A percentile compares a stretch with the other conserved stretches of the same genome.
Evolutionary conservation across 1,140 invertebrate genomes (phyloP).

Genomic region (Diprion similis): DNA sequence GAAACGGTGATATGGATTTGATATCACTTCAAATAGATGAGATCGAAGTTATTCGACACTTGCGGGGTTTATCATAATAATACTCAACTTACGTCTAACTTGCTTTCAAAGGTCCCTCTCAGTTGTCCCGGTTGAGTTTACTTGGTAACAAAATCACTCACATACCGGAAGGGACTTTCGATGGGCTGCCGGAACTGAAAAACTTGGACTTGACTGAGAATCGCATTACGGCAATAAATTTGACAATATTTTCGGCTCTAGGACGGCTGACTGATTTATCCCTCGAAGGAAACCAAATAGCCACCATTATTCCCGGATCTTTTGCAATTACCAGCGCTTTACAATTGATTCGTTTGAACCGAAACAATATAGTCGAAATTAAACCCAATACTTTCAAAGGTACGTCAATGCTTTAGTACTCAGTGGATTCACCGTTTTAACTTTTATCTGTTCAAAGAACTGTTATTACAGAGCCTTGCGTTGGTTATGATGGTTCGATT

Average conservation of each 20-base stretch:
- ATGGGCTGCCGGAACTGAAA: constrained; percentile 26
- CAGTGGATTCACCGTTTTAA: too few species aligned
- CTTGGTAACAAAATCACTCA: constrained; percentile 20
- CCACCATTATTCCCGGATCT: not conserved
- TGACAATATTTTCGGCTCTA: constrained; percentile 20
- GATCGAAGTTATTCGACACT: too few species aligned
- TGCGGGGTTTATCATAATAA: too few species aligned
- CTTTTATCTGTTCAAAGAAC: too few species aligned
- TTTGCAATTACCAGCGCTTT: constrained; percentile 17
- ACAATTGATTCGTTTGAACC: too few species aligned
- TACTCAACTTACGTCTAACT: constrained; percentile 19
- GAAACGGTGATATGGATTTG: too few species aligned
- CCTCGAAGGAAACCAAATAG: constrained; percentile 25
- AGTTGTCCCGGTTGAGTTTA: constrained; percentile 17
- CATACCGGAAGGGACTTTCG: constrained; percentile 10
- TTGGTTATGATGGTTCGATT: constrained; percentile 27
- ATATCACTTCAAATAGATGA: too few species aligned
- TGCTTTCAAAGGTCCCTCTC: constrained; percentile 27
- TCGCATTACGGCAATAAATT: constrained; percentile 15
- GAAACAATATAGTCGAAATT: too few species aligned
- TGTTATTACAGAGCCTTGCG: constrained; percentile 26
- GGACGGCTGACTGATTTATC: constrained; percentile 18
- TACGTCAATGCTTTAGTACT: too few species aligned
- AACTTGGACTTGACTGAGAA: constrained; percentile 28
- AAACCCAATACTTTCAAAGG: too few species aligned